Conservation (phyloP, 2,113 vertebrate species). For the Poeciliopsis prolifica region DNA sequence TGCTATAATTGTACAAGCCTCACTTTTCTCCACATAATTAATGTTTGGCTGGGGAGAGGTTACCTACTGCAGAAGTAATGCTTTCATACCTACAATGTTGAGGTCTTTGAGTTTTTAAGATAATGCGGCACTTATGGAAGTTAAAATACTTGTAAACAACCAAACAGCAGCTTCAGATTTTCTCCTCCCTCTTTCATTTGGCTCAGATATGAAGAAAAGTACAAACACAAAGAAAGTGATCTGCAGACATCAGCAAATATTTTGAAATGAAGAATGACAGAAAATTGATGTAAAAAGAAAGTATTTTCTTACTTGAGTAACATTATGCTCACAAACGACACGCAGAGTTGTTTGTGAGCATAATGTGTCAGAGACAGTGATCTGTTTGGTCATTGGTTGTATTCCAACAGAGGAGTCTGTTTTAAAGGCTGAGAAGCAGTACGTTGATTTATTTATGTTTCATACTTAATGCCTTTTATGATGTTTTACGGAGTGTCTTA, state of each 20-base stretch:
- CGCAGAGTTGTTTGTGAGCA: too few species aligned
- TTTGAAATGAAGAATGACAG: too few species aligned
- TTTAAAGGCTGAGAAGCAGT: neutral
- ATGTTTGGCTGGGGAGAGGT: neutral
- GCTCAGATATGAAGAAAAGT: neutral
- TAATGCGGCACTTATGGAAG: neutral
- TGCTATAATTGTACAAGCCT: neutral
- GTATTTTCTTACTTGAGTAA: too few species aligned
- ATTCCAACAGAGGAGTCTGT: neutral
- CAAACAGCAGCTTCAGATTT: neutral
- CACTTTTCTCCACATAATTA: neutral
- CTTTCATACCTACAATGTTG: neutral
- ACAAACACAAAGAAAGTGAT: too few species aligned
- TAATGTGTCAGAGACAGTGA: too few species aligned
- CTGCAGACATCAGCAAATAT: too few species aligned
- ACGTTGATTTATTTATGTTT: neutral
- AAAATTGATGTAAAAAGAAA: too few species aligned
- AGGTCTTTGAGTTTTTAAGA: neutral
- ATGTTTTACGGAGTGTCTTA: constrained; percentile 29
- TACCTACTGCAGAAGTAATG: neutral
- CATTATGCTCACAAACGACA: too few species aligned
- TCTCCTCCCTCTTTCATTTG: neutral
- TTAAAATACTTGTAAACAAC: neutral
- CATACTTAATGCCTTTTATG: neutral
- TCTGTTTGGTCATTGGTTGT: too few species aligned